phyloP scores from a whole-genome alignment of 2,113 vertebrate species.

The Lasiurus cinereus region DNA sequence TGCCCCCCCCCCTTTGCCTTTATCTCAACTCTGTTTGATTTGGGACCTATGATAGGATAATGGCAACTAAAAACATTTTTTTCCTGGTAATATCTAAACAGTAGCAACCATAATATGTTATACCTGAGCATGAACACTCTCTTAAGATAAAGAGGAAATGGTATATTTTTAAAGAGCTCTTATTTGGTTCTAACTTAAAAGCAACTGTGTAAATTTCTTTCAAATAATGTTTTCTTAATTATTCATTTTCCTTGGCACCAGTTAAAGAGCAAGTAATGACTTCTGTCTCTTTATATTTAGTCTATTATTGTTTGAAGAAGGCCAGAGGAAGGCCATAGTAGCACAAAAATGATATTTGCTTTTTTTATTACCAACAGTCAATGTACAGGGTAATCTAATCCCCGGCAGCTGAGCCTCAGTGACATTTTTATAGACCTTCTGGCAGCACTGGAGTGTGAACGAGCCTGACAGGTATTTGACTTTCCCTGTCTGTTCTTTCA shows the following conservation, averaged over 20 bases:
- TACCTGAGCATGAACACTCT: slow-evolving; percentile 64
- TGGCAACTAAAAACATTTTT: slow-evolving; percentile 81
- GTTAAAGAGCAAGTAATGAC: slow-evolving; percentile 86
- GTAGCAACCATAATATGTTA: slow-evolving; percentile 86
- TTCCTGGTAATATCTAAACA: slow-evolving; percentile 81
- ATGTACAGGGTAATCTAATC: slow-evolving; percentile 85
- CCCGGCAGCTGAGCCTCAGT: slow-evolving; percentile 87
- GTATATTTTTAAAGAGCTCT: slow-evolving; percentile 86
- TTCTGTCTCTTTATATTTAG: slow-evolving; percentile 90
- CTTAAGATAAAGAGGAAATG: slow-evolving; percentile 85
- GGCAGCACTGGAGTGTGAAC: slow-evolving; percentile 83
- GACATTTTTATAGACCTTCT: slow-evolving; percentile 90
- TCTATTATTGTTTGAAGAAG: slow-evolving; percentile 90
- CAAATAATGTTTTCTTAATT: slow-evolving; percentile 88
- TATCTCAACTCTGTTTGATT: slow-evolving; percentile 52
- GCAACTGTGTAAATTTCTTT: slow-evolving; percentile 86
- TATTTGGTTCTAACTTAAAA: slow-evolving; percentile 86
- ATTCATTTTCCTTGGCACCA: slow-evolving; percentile 90
- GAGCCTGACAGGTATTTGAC: slow-evolving; percentile 85
- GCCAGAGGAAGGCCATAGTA: slow-evolving; percentile 85
- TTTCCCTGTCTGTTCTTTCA: slow-evolving; percentile 68
- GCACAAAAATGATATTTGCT: slow-evolving; percentile 84
- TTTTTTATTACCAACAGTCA: slow-evolving; percentile 82
- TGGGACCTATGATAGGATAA: slow-evolving; percentile 72
- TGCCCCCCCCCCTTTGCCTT: not conserved